These are phyloP conservation scores for Melanocharis versteri DNA, from an alignment of 2,113 vertebrate genomes.

Conservation along the genomic window DNA sequence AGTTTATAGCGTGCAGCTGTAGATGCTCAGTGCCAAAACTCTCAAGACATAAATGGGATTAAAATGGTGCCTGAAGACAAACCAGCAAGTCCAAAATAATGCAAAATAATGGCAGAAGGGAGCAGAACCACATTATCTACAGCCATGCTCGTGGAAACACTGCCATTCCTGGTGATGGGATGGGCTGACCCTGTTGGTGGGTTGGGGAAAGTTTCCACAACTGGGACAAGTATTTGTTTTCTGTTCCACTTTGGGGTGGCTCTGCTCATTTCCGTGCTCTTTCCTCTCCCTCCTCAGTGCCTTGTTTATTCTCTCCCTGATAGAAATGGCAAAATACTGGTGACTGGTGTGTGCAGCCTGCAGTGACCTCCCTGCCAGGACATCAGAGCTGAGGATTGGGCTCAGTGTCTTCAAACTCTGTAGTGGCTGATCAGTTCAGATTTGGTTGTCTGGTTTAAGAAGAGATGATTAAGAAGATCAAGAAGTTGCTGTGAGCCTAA, in stretches of 20 bases:
- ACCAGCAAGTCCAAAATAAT: background rate
- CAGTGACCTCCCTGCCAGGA: background rate
- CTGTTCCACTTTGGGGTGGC: background rate
- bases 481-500: background rate
- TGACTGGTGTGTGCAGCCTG: background rate
- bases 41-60: background rate
- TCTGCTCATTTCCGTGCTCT: background rate
- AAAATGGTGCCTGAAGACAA: background rate
- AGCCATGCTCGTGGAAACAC: background rate
- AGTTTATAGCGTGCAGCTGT: background rate
- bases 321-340: background rate
- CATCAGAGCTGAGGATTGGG: background rate
- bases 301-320: background rate
- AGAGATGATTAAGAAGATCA: background rate
- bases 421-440: background rate
- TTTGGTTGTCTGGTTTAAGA: background rate
- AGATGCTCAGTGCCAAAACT: background rate
- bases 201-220: background rate
- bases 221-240: background rate
- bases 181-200: background rate
- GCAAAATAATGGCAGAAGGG: background rate
- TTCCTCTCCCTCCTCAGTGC: background rate
- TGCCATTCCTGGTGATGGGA: background rate
- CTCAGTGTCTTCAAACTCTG: background rate
- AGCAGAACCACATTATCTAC: background rate